Base-by-base conservation (phyloP, 2,797 vertebrate genomes). In the Cynopterus sphinx region DNA sequence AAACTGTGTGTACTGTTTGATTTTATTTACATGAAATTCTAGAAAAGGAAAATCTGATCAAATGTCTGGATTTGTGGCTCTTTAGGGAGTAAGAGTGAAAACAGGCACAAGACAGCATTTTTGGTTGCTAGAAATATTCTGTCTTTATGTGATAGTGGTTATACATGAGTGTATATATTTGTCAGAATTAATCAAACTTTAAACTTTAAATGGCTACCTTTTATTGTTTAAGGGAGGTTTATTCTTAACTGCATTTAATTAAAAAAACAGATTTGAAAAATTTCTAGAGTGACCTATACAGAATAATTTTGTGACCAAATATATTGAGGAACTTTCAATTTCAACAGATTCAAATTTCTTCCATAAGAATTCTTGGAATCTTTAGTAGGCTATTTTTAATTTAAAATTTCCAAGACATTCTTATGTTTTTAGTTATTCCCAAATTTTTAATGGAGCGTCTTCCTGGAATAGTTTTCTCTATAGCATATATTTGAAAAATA, bases 401-500 rank as follows among this genome's bases (percentile, higher is more conserved):
- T 84, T 82, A n/a, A 87, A 83, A 55, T 96, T 13, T 43, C 26
- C 8, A 77, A 71, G 28, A 57, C 12, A 90, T 46, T 84, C 39
- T 92, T 11, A 55, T 21, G n/a, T 51, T 83, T 90, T 92, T 43
- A 87, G 49, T 16, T 22, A 84, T 79, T 79, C 17, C 10, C 17
- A 75, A 53, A 79, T 36, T 17, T 70, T n/a, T 24, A 12, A 57
- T 63, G 39, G 16, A 31, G 11, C 8, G 39, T 28, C 16, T 16
- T 70, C 0, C 22, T 83, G 24, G 17, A 68, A 73, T 43, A 87
- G 24, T 68, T 90, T 90, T 90, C 10, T 53, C 31, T 93, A 1
- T 84, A 33, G 46, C 8, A 31, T 57, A 9, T 88, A 9, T 93
- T 91, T 92, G 75, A 88, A 73, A 87, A 91, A 71, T 73, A 73